phyloP scores from a whole-genome alignment of 2,888 invertebrate genomes.

The Amphipyra tragopoginis region DNA sequence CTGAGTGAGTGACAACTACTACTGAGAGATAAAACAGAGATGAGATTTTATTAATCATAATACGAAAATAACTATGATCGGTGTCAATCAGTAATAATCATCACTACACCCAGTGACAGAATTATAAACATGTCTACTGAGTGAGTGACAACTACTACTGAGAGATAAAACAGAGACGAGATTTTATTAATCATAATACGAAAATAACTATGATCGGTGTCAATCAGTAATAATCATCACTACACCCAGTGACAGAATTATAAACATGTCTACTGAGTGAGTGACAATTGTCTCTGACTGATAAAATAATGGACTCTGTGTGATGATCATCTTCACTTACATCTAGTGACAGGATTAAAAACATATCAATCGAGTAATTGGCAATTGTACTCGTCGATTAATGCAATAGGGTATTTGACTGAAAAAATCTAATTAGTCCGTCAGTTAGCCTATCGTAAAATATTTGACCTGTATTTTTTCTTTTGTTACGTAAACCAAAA shows the following conservation, averaged over 20 bases:
- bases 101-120: constrained; percentile 42
- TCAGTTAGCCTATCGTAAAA: too few species aligned
- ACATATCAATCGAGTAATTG: constrained; percentile 17
- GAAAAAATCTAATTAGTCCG: too few species aligned
- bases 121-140: constrained; percentile 32
- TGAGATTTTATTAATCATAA: too few species aligned
- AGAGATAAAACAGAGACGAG: not conserved
- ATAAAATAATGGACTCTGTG: too few species aligned
- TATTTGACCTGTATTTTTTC: too few species aligned
- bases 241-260: constrained; percentile 3
- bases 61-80: not conserved
- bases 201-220: constrained; percentile 1
- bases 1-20: constrained; percentile 26
- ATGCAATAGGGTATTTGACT: too few species aligned
- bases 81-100: constrained; percentile 1
- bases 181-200: not conserved
- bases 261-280: constrained; percentile 6
- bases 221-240: not conserved
- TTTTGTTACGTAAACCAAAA: too few species aligned
- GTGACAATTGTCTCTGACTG: constrained; percentile 4
- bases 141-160: constrained; percentile 24
- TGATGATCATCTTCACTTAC: too few species aligned
- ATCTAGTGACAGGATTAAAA: constrained; percentile 47
- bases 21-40: not conserved
- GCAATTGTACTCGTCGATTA: too few species aligned